Percentiles rank a stretch among this genome's conserved stretches.
Evolutionary conservation across 1,140 invertebrate genomes (phyloP).

Genomic region (Ceratitis capitata): DNA sequence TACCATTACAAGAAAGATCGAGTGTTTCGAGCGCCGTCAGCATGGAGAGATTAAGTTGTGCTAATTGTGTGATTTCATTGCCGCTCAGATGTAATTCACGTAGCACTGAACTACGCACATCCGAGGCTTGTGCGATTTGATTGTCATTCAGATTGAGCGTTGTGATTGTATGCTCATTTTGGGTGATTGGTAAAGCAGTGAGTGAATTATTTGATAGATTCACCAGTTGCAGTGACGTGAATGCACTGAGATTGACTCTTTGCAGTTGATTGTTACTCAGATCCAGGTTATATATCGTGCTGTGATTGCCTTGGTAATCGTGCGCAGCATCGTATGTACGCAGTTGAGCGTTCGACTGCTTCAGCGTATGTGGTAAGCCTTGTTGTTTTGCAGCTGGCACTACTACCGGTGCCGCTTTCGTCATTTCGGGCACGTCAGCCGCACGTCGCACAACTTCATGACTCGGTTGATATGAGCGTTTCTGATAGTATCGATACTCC

Average conservation of each 20-base stretch:
- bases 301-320: neutral
- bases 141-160: conserved; percentile 42
- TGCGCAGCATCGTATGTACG: neutral
- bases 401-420: neutral
- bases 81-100: conserved; percentile 51
- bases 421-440: neutral
- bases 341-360: conserved; percentile 47
- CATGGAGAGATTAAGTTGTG: conserved; percentile 44
- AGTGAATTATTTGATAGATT: conserved; percentile 39
- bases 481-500: conserved; percentile 55
- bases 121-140: neutral
- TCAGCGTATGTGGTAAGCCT: conserved; percentile 39
- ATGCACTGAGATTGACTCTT: neutral
- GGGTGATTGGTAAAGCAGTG: neutral
- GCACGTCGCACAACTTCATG: conserved; percentile 43
- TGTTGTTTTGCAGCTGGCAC: neutral
- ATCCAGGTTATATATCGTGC: neutral
- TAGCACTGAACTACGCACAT: conserved; percentile 39
- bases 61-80: conserved; percentile 47
- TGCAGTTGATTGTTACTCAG: conserved; percentile 43
- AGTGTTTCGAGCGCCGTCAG: conserved; percentile 60
- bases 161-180: neutral
- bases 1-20: conserved; percentile 68
- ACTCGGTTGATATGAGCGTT: conserved; percentile 43
- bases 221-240: neutral